Evolutionary conservation across 1,140 invertebrate genomes (phyloP).

Genomic region (Megathymus violae): DNA sequence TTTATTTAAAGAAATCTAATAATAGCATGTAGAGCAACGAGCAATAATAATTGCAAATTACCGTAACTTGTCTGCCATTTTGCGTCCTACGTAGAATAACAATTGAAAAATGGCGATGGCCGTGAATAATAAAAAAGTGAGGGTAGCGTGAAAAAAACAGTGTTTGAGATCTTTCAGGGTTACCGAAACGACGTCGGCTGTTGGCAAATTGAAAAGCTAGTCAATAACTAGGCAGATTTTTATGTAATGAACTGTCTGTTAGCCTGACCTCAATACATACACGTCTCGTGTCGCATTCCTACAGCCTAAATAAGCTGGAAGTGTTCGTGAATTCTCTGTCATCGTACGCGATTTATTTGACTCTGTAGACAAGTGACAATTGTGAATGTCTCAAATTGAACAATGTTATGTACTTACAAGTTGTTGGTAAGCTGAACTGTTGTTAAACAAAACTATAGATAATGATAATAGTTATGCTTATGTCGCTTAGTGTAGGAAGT

Average conservation of each 20-base stretch:
- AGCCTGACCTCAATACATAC: slow-evolving; percentile 45
- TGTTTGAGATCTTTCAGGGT: background rate
- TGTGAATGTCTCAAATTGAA: too few relatives aligned
- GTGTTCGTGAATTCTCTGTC: slow-evolving; percentile 3
- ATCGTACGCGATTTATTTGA: slow-evolving; percentile 8
- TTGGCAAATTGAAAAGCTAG: slow-evolving; percentile 15
- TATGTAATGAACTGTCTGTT: slow-evolving; percentile 29
- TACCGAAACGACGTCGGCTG: background rate
- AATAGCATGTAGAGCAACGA: slow-evolving; percentile 15
- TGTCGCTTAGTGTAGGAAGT: too few relatives aligned
- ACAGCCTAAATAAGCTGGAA: slow-evolving; percentile 23
- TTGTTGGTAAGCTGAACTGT: too few relatives aligned
- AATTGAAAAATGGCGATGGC: slow-evolving; percentile 2
- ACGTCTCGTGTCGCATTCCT: slow-evolving; percentile 9
- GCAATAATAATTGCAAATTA: slow-evolving; percentile 21
- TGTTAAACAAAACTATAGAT: too few relatives aligned
- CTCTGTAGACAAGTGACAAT: background rate
- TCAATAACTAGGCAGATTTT: slow-evolving; percentile 25
- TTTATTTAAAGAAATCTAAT: slow-evolving; percentile 15
- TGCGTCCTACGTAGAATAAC: slow-evolving; percentile 8
- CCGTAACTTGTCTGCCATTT: background rate
- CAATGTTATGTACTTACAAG: too few relatives aligned
- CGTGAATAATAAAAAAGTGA: slow-evolving; percentile 10
- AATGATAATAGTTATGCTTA: too few relatives aligned
- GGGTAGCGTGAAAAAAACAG: background rate